phyloP scores from a whole-genome alignment of 2,797 vertebrate genomes.

The Sternarchorhynchus goeldii region DNA sequence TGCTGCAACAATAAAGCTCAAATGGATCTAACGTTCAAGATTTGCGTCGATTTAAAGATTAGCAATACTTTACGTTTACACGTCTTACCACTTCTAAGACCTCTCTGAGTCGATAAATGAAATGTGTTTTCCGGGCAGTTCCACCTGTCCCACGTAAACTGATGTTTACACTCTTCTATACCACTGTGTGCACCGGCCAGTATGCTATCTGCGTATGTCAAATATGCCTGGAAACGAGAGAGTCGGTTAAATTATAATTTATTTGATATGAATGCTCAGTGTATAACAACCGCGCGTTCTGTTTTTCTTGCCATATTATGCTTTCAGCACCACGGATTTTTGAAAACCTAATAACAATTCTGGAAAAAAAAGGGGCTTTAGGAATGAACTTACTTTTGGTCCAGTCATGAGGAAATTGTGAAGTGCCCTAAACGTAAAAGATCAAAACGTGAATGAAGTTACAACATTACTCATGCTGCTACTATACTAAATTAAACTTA shows the following conservation, averaged over 20 bases:
- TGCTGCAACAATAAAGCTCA: conserved; percentile 69
- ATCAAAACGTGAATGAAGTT: conserved; percentile 4
- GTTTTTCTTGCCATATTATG: not conserved
- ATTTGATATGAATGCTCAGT: not conserved
- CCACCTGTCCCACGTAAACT: conserved; percentile 99
- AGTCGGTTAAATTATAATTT: not conserved
- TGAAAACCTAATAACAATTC: no score
- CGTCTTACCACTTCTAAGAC: conserved; percentile 82
- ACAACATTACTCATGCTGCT: not conserved
- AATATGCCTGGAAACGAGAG: conserved; percentile 83
- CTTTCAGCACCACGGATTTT: no score
- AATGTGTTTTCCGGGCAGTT: conserved; percentile 96
- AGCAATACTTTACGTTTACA: conserved; percentile 24
- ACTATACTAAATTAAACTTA: not conserved
- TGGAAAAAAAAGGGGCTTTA: no score
- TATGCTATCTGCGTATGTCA: conserved; percentile 98
- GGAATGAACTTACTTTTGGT: conserved; percentile 83
- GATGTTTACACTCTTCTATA: conserved; percentile 97
- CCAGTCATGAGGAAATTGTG: conserved; percentile 96
- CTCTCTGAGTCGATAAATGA: conserved; percentile 85
- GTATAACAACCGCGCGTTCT: no score
- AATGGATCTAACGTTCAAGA: not conserved
- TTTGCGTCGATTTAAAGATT: not conserved
- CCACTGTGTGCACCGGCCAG: conserved; percentile 95
- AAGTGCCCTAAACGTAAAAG: conserved; percentile 80